These are phyloP conservation scores for Enteromius thamalakanensis DNA, from an alignment of 2,797 vertebrate genomes.

Conservation along the genomic window DNA sequence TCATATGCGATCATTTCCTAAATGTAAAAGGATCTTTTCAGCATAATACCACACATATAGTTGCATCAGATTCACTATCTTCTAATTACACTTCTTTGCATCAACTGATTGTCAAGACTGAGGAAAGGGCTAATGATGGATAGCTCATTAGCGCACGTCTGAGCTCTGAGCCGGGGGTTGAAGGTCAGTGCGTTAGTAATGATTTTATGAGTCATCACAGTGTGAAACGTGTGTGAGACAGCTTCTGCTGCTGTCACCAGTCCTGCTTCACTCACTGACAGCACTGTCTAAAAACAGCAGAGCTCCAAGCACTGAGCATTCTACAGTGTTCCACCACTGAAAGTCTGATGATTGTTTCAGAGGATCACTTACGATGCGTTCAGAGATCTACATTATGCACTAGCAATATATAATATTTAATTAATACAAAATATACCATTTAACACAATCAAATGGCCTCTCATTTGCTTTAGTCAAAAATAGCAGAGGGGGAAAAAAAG, in stretches of 20 bases:
- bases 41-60: background rate
- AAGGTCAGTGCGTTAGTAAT: conserved; percentile 30
- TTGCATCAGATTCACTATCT: background rate
- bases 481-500: no score
- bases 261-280: conserved; percentile 1
- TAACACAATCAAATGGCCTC: background rate
- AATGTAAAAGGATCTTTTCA: background rate
- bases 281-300: conserved; percentile 4
- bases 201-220: conserved; percentile 45
- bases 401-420: no score
- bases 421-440: background rate
- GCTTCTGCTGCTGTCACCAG: background rate
- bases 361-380: conserved; percentile 16
- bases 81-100: conserved; percentile 14
- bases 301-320: background rate
- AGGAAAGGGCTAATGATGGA: conserved; percentile 43
- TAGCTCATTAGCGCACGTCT: conserved; percentile 36
- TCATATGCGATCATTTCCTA: background rate
- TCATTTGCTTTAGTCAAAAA: background rate
- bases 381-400: background rate
- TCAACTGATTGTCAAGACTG: conserved; percentile 23
- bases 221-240: conserved; percentile 25
- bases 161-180: conserved; percentile 29
- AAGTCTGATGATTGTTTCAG: background rate
- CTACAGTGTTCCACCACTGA: background rate